Evolutionary conservation across 2,888 invertebrate species (phyloP), one percentile per base, ranked within the genome.

Genomic region (Operophtera brumata): DNA sequence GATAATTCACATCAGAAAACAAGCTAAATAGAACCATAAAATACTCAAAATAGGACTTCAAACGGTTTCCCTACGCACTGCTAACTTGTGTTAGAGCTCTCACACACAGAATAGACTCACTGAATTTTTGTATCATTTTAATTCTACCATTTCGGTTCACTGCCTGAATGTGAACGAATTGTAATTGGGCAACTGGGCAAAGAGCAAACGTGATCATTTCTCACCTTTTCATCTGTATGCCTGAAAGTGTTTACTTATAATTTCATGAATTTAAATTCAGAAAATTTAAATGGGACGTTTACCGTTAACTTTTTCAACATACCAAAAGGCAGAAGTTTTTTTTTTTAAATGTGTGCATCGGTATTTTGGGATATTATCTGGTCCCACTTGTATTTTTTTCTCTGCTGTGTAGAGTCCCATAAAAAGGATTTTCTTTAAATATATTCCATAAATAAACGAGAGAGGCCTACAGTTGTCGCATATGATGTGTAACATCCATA

Each of bases 71-170:
- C n/a, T 35, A 46, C 32, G 10, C 7, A 42, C 11, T 39, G 30
- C 2, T 41, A 55, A 54, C 54, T 46, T 45, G 45, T 50, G 47
- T 45, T 45, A 48, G 20, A 20, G 20, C 20, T 20, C 20, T 20
- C 4, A 20, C 20, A 20, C 20, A 20, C 20, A 43, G 45, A 53
- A 40, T 48, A 48, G 49, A 51, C 56, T 47, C 54, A 61, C 60
- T 54, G 64, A 64, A 64, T 67, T 70, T 69, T 70, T 64, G 69
- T 69, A 65, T 64, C 69, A 67, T 68, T 65, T 66, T 65, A 67
- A 64, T 66, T 64, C 62, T 69, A 62, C 62, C 64, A 66, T 68
- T 72, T 67, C 62, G 62, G 64, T 59, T 64, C 69, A 67, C 64
- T 66, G 67, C 57, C 59, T 67, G 63, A 67, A 70, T 67, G 57